A percentile compares a stretch with the other conserved stretches of the same genome.
phyloP scores from a whole-genome alignment of 2,888 invertebrate genomes.

The Agrenia bidenticulata region DNA sequence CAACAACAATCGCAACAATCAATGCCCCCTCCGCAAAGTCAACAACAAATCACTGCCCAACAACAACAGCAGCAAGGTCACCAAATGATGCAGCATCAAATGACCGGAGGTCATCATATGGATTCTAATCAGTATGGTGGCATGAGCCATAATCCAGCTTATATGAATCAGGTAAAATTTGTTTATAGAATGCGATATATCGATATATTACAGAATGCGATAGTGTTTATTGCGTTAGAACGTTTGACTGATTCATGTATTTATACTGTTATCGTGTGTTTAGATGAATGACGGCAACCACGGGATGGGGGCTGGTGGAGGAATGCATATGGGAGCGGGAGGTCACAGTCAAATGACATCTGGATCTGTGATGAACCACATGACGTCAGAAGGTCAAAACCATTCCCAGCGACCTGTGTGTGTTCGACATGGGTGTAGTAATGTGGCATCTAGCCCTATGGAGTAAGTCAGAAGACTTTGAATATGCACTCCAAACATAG shows the following conservation, averaged over 20 bases:
- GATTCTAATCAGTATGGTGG: constrained; percentile 48
- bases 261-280: constrained; percentile 8
- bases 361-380: constrained; percentile 47
- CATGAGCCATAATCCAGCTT: constrained; percentile 46
- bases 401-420: constrained; percentile 50
- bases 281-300: constrained; percentile 48
- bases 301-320: constrained; percentile 40
- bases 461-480: constrained; percentile 55
- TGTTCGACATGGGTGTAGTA: constrained; percentile 57
- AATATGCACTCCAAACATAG: too few relatives aligned
- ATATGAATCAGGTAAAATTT: constrained; percentile 42
- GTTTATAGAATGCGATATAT: background rate
- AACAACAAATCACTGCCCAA: constrained; percentile 24
- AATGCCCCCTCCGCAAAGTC: constrained; percentile 29
- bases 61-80: constrained; percentile 44
- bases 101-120: constrained; percentile 45
- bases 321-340: constrained; percentile 48
- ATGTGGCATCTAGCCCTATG: constrained; percentile 56
- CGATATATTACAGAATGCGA: background rate
- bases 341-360: constrained; percentile 47
- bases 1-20: constrained; percentile 52
- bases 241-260: background rate
- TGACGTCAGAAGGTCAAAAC: constrained; percentile 43
- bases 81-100: constrained; percentile 47
- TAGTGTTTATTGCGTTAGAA: too few relatives aligned